Evolutionary conservation across 2,113 vertebrate species (phyloP).

Genomic region (Smithornis capensis): DNA sequence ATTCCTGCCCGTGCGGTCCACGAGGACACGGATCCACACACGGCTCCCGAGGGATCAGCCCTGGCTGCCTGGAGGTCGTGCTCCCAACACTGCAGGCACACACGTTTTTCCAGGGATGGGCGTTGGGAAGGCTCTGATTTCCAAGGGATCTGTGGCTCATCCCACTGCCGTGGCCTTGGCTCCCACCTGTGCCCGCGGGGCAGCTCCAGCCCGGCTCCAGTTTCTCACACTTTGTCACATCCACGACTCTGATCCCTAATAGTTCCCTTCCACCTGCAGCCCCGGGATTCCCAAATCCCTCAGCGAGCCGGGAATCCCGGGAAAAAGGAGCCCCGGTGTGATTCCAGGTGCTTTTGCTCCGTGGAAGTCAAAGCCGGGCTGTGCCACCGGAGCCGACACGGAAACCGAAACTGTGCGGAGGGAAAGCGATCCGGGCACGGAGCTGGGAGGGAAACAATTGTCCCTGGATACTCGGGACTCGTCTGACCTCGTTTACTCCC

Average conservation of each 20-base stretch:
- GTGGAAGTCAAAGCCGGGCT: background rate
- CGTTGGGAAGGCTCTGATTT: fast-evolving
- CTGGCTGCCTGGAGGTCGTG: background rate
- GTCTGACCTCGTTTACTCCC: slow-evolving; percentile 25
- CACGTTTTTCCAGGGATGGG: background rate
- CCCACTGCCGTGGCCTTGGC: slow-evolving; percentile 21
- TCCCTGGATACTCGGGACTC: background rate
- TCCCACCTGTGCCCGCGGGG: slow-evolving; percentile 37
- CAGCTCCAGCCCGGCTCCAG: background rate
- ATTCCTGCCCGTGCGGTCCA: fast-evolving
- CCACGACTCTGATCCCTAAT: fast-evolving
- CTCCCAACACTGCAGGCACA: fast-evolving
- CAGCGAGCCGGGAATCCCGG: fast-evolving
- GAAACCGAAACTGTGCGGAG: background rate
- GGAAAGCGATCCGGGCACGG: slow-evolving; percentile 16
- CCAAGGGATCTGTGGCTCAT: background rate
- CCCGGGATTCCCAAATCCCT: background rate
- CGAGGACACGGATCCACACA: background rate
- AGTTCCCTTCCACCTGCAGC: background rate
- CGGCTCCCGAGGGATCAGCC: too few relatives aligned
- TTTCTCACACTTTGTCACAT: slow-evolving; percentile 20
- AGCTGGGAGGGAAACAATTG: background rate
- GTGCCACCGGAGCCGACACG: background rate
- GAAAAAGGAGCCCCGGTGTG: fast-evolving
- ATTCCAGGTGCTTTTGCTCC: fast-evolving